Evolutionary conservation across 2,113 vertebrate species (phyloP).

Genomic region (Aplodontia rufa): DNA sequence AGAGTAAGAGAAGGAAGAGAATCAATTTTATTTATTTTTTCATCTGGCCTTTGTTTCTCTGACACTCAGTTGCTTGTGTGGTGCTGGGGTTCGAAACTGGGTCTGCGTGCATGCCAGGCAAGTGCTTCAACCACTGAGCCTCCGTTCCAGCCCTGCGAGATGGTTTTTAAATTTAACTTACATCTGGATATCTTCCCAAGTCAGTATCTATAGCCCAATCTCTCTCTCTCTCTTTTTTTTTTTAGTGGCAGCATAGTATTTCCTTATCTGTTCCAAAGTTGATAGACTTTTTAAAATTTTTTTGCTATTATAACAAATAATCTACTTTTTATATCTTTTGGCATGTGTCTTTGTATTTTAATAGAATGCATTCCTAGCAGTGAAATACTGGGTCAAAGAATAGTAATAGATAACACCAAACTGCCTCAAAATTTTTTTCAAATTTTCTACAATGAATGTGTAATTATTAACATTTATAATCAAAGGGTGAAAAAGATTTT

Average conservation of each 20-base stretch:
- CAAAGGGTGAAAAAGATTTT: background rate
- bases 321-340: background rate
- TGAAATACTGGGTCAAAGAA: slow-evolving; percentile 26
- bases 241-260: background rate
- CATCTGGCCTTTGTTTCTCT: too few relatives aligned
- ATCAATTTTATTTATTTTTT: too few relatives aligned
- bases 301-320: background rate
- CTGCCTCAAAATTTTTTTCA: background rate
- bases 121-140: too few relatives aligned
- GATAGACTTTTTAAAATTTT: background rate
- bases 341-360: slow-evolving; percentile 49
- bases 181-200: background rate
- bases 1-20: too few relatives aligned
- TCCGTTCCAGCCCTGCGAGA: too few relatives aligned
- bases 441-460: background rate
- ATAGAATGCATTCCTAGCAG: slow-evolving; percentile 11
- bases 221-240: too few relatives aligned
- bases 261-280: slow-evolving; percentile 14
- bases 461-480: slow-evolving; percentile 51
- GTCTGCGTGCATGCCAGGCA: too few relatives aligned
- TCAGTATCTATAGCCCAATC: background rate
- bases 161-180: background rate
- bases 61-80: too few relatives aligned
- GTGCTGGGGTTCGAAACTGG: too few relatives aligned
- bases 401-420: slow-evolving; percentile 16